Conservation (phyloP, 2,888 invertebrate species). For the Amphipoea oculea region DNA sequence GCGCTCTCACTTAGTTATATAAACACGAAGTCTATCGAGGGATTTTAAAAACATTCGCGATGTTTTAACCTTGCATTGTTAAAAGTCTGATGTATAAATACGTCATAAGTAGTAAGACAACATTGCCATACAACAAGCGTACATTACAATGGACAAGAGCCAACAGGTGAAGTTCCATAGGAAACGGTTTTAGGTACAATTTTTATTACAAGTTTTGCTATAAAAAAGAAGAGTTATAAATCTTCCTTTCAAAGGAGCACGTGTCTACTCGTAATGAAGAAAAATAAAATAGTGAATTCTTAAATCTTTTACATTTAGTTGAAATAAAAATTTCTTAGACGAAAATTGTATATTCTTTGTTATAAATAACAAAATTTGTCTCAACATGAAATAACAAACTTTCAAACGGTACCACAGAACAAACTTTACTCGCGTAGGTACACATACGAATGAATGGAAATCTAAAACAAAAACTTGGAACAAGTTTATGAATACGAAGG, state of each 20-base stretch:
- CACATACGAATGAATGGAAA: conserved; percentile 26
- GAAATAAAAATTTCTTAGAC: not conserved
- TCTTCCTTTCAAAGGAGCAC: not conserved
- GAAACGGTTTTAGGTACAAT: not conserved
- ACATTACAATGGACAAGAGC: not conserved
- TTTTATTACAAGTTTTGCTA: not conserved
- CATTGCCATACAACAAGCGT: not conserved
- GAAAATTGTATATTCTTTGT: not conserved
- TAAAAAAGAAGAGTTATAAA: no score
- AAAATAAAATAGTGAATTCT: conserved; percentile 2
- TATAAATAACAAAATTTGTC: not conserved
- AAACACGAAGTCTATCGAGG: not conserved
- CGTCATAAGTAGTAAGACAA: not conserved
- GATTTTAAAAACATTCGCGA: not conserved
- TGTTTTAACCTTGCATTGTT: not conserved
- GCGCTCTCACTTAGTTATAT: not conserved
- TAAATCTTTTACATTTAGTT: not conserved
- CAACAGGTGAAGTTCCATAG: not conserved
- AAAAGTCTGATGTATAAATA: not conserved
- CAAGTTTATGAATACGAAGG: conserved; percentile 40
- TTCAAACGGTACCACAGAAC: conserved; percentile 5
- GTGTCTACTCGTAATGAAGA: not conserved
- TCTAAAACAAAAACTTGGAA: conserved; percentile 35
- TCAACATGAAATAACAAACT: conserved; percentile 6
- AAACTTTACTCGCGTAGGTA: conserved; percentile 9